Evolutionary conservation across 2,888 invertebrate species (phyloP).

Genomic region (Dicycla oo): DNA sequence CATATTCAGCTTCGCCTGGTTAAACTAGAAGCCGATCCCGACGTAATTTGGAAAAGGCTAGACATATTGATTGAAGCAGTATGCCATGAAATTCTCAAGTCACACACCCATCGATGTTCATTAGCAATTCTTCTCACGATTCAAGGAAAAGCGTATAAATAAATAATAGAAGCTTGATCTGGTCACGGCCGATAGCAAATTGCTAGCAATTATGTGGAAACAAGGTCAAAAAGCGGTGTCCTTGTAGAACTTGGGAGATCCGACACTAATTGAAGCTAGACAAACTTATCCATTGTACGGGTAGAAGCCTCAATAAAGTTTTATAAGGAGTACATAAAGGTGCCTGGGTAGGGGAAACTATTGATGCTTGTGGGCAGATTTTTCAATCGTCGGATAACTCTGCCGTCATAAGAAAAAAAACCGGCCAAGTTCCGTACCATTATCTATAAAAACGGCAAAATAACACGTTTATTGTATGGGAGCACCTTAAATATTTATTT

Average conservation of each 20-base stretch:
- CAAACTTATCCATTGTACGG: conserved; percentile 2
- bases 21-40: no score
- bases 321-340: not conserved
- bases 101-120: not conserved
- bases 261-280: conserved; percentile 35
- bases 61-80: no score
- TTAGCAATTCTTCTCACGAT: not conserved
- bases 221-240: conserved; percentile 31
- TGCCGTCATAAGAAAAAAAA: no score
- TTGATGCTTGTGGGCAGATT: no score
- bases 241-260: conserved; percentile 25
- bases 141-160: conserved; percentile 37
- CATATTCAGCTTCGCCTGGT: no score
- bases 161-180: conserved; percentile 45
- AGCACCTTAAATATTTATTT: no score
- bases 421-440: no score
- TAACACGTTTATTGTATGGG: no score
- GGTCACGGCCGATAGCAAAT: conserved; percentile 40
- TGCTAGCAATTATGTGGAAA: conserved; percentile 47
- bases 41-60: no score
- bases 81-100: not conserved
- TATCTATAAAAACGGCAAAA: no score
- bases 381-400: no score
- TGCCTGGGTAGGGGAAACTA: no score
- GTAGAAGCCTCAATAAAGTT: not conserved